phyloP scores from a whole-genome alignment of 2,888 invertebrate genomes.

The Chaetogeoica ovagalla region DNA sequence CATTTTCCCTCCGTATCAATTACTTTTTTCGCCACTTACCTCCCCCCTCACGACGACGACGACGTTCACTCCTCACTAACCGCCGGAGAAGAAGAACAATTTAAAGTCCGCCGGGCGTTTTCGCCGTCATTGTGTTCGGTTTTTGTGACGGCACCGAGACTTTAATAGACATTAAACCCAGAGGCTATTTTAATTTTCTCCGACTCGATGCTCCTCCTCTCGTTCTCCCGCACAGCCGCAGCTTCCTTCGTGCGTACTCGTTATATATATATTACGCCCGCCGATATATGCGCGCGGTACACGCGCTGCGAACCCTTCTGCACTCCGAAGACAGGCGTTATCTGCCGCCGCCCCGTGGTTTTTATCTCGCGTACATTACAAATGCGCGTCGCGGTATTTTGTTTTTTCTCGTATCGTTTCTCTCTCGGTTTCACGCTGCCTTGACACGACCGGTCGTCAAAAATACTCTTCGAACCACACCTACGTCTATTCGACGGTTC shows the following conservation, averaged over 20 bases:
- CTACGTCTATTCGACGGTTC: no score
- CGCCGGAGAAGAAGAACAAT: constrained; percentile 32
- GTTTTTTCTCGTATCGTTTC: no score
- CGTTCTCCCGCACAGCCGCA: background rate
- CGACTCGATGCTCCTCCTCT: background rate
- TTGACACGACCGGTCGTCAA: background rate
- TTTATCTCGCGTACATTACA: no score
- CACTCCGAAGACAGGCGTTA: no score
- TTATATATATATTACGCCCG: background rate
- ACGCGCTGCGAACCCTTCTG: no score
- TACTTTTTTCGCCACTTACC: constrained; percentile 44
- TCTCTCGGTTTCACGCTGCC: no score
- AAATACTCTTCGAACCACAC: constrained; percentile 5
- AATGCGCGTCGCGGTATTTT: no score
- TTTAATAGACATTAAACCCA: constrained; percentile 53
- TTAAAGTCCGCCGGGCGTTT: constrained; percentile 53
- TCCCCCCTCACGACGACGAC: background rate
- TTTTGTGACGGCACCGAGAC: constrained; percentile 51
- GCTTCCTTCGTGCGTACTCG: constrained; percentile 19
- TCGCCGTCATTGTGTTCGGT: constrained; percentile 52
- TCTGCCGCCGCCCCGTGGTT: no score
- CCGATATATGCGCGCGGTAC: no score
- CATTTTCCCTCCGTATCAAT: constrained; percentile 47
- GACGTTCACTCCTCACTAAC: background rate
- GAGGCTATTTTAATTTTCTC: constrained; percentile 53